Evolutionary conservation across 2,888 invertebrate species (phyloP), one percentile per base, ranked within the genome.

Genomic region (Gymnoscelis rufifasciata): DNA sequence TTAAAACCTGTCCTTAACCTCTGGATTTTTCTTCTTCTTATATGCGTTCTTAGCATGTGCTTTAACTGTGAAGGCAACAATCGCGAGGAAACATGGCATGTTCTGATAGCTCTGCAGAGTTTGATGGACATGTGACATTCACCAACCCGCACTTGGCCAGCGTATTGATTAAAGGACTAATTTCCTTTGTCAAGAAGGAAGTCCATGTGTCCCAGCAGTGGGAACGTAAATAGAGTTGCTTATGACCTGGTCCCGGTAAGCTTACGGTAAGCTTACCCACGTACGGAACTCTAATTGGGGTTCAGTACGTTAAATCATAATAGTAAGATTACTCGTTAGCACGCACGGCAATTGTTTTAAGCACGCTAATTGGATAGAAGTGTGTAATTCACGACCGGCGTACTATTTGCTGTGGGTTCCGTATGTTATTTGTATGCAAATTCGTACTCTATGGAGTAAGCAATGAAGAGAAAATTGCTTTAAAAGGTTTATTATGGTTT

Each of bases 331-430:
- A 47, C 42, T 26, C 12, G 33, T 40, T n/a, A 28, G 28, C 47
- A 47, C 52, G 45, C 52, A 49, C 43, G 27, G 52, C 57, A 66
- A 68, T 67, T 68, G 60, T 66, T 66, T 62, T 52, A 47, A 59
- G 58, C 66, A 68, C 67, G 64, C 62, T 64, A 66, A 66, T 69
- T 66, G 51, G 54, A 50, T 44, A 49, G 39, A 51, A 56, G 35
- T 44, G 35, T 38, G 51, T 52, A 54, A 56, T 59, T 55, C 45
- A 24, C 47, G 39, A 41, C 35, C 30, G 46, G 44, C 43, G 43
- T 49, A 47, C 50, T 38, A 54, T 54, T 57, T 51, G 33, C 33
- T 7, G 38, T 30, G 43, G n/a, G 48, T 42, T 36, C 44, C 52
- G 47, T 54, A 30, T 52, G 48, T 43, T 54, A 51, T 57, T 57